Base-by-base conservation (phyloP, 2,113 vertebrate species). In the Egretta garzetta region DNA sequence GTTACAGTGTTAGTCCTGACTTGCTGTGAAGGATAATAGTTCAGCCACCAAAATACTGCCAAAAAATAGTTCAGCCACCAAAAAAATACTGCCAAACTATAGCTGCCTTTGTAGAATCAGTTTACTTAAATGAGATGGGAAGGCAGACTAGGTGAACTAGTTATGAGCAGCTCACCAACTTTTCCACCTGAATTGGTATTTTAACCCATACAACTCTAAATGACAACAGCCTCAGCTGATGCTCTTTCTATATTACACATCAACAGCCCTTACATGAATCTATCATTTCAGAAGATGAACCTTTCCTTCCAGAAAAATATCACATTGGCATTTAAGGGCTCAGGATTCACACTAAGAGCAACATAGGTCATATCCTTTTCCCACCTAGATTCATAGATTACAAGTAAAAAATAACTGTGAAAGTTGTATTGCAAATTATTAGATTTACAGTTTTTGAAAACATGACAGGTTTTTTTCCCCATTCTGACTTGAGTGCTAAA, bases 1-100 rank as follows among this genome's bases (percentile, higher is more conserved):
- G 93, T 97, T 97, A 93, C 75, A 73, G 67, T 72, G 74, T 88
- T 73, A 86, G 88, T 28, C 62, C 74, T 84, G 59, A 70, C 86
- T 84, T 62, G 53, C 92, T 97, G 96, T 1, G 41, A 96, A 90
- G 56, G 74, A 50, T 64, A 95, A 88, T 27, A 86, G 71, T n/a
- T 83, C 52, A 79, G 77, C 23, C 71, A 79, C 59, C 39, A 76
- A 58, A 49, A 62, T 15, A 41, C 39, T 41, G 39, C 39, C 39
- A 41, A 41, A 41, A 41, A 95, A 88, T 27, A 86, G 71, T n/a
- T 83, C 52, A 79, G 77, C 23, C 71, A 79, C 59, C 39, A 76
- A 50, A 87, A 62, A 86, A 76, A 32, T 11, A 49, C 32, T 59
- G 68, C 53, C 71, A 75, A 94, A 75, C 41, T 35, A 23, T 14